Evolutionary conservation across 1,140 invertebrate genomes (phyloP), one percentile per base, ranked within the genome.

Genomic region (Drosophila subobscura): DNA sequence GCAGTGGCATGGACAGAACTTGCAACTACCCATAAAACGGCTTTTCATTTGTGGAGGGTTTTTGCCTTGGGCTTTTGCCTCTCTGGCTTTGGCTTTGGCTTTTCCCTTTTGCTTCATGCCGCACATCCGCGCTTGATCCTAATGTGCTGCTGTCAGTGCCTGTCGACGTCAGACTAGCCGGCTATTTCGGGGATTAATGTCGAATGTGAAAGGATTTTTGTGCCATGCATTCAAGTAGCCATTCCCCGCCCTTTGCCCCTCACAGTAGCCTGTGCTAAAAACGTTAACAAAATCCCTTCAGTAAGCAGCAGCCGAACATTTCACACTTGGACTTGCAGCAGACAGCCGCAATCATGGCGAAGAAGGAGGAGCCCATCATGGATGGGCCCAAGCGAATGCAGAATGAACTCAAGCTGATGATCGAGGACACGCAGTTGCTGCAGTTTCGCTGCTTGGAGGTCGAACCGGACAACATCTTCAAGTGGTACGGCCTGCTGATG

Each of bases 401-500:
- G 44, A 92, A 97, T 95, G 97, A 98, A 92, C 92, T 98, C 47
- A 94, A 94, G 77, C 96, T 97, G 92, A 95, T 98, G 68, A 93
- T 95, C 85, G 95, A 95, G 66, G 96, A 96, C 23, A 95, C 95
- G 47, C 92, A 97, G 79, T 96, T 96, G 92, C 95, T 96, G 44
- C 71, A 83, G 42, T 97, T 98, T 92, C 94, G 96, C 79, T 97
- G 97, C 89, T 97, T 98, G 67, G 94, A 96, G 92, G 97, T 97
- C 25, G 97, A 98, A 92, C 93, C 95, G 3, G 98, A 99, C 92
- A 97, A 99, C 72, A 93, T 99, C 47, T 96, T 95, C 77, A 99
- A 97, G 97, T 96, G 97, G 93, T 96, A 96, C 54, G 97, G 97
- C 53, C 93, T 98, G 20, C 96, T 99, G 89, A 94, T 98, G 78